A percentile compares a stretch with the other conserved stretches of the same genome.
Conservation (phyloP, 2,113 vertebrate genomes). For the Zootoca vivipara region DNA sequence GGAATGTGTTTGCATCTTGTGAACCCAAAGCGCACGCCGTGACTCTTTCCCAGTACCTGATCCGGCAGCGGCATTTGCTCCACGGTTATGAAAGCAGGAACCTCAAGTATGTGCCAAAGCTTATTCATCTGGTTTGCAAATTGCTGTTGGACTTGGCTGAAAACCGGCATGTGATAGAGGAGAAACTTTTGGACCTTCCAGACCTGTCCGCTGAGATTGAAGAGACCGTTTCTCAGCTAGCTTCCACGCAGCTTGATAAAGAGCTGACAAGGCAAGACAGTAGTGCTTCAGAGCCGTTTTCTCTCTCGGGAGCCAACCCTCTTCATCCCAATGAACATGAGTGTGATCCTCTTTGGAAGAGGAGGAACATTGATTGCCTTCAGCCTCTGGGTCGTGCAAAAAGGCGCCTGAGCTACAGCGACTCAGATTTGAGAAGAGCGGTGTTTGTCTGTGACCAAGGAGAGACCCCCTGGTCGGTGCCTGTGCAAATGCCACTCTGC, state of each 20-base stretch:
- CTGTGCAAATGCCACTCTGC: slow-evolving; percentile 66
- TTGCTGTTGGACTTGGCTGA: slow-evolving; percentile 88
- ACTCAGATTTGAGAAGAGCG: slow-evolving; percentile 84
- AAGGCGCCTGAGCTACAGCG: slow-evolving; percentile 89
- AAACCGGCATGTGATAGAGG: slow-evolving; percentile 82
- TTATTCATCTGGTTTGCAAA: slow-evolving; percentile 88
- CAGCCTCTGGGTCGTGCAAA: slow-evolving; percentile 73
- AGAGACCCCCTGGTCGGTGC: slow-evolving; percentile 75
- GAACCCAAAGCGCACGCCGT: slow-evolving; percentile 85
- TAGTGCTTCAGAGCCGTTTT: slow-evolving; percentile 43
- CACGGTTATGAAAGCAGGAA: slow-evolving; percentile 94
- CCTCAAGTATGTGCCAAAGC: slow-evolving; percentile 93
- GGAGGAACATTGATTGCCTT: slow-evolving; percentile 71
- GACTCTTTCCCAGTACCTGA: slow-evolving; percentile 91
- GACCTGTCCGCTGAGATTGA: slow-evolving; percentile 91
- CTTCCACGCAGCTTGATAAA: slow-evolving; percentile 79
- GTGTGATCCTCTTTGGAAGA: slow-evolving; percentile 82
- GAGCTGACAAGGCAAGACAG: slow-evolving; percentile 85
- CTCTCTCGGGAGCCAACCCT: slow-evolving; percentile 57
- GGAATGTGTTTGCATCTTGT: slow-evolving; percentile 87
- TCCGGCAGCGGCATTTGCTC: slow-evolving; percentile 92
- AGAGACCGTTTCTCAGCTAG: slow-evolving; percentile 88
- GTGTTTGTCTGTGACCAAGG: slow-evolving; percentile 76
- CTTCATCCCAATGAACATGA: slow-evolving; percentile 75
- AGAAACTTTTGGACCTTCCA: slow-evolving; percentile 76